A percentile compares a stretch with the other conserved stretches of the same genome.
Conservation (phyloP, 2,888 invertebrate species). For the Lydus trimaculatus region DNA sequence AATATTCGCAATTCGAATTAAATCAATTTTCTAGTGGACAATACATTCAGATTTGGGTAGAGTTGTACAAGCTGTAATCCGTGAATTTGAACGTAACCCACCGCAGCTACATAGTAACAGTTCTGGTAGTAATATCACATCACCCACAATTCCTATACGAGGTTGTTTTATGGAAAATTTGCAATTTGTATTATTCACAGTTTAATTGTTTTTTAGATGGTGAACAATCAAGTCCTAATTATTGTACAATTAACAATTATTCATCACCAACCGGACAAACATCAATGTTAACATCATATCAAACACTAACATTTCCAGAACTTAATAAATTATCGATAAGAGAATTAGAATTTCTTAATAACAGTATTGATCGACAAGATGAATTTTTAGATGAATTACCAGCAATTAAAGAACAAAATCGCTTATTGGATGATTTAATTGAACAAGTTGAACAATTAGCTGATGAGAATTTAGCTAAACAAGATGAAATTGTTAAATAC, state of each 20-base stretch:
- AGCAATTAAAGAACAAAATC: conserved; percentile 71
- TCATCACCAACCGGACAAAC: conserved; percentile 47
- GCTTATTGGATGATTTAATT: conserved; percentile 75
- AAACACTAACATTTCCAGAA: conserved; percentile 60
- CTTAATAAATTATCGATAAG: conserved; percentile 64
- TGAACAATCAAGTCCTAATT: conserved; percentile 50
- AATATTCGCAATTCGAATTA: background rate
- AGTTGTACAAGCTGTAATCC: conserved; percentile 80
- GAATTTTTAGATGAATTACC: conserved; percentile 76
- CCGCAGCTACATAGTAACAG: conserved; percentile 60
- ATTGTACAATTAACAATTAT: conserved; percentile 45
- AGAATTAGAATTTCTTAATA: conserved; percentile 74
- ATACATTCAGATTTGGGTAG: conserved; percentile 81
- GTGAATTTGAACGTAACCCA: conserved; percentile 77
- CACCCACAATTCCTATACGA: conserved; percentile 44
- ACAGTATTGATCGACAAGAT: conserved; percentile 75
- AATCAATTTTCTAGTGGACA: conserved; percentile 65
- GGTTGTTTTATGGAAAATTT: conserved; percentile 34
- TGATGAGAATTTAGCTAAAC: conserved; percentile 73
- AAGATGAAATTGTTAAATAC: conserved; percentile 66
- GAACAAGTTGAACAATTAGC: conserved; percentile 74
- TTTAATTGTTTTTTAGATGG: background rate
- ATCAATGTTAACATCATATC: conserved; percentile 25
- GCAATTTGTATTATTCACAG: no score
- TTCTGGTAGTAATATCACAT: conserved; percentile 36